phyloP scores from a whole-genome alignment of 2,797 vertebrate species.

The Muscicapa striata region DNA sequence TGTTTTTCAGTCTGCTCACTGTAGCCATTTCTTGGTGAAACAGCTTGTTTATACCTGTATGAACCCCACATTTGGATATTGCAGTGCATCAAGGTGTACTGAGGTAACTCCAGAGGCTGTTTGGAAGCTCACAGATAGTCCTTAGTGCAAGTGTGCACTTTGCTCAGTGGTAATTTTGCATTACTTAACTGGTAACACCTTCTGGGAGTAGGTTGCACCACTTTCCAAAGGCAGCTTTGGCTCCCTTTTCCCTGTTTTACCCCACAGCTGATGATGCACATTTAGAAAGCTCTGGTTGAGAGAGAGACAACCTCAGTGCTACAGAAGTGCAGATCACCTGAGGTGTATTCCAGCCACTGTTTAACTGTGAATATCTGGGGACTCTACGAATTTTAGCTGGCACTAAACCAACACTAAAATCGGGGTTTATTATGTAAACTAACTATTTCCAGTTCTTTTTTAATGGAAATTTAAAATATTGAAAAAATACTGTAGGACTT shows the following conservation, averaged over 20 bases:
- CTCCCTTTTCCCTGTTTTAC: background rate
- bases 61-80: background rate
- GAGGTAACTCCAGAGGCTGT: background rate
- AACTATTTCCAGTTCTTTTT: background rate
- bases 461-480: background rate
- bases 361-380: background rate
- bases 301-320: background rate
- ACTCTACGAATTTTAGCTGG: background rate
- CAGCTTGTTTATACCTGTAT: background rate
- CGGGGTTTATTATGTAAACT: background rate
- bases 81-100: background rate
- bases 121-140: background rate
- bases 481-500: background rate
- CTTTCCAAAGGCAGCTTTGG: background rate
- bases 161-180: background rate
- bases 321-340: background rate
- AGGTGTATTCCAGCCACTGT: background rate
- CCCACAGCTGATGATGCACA: background rate
- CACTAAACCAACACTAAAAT: background rate
- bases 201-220: background rate
- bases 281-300: background rate
- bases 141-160: background rate
- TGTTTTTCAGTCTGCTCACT: background rate
- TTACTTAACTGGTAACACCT: background rate
- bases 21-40: background rate